These are phyloP conservation scores for Burhinus oedicnemus DNA, from an alignment of 2,113 vertebrate species.

Conservation along the genomic window DNA sequence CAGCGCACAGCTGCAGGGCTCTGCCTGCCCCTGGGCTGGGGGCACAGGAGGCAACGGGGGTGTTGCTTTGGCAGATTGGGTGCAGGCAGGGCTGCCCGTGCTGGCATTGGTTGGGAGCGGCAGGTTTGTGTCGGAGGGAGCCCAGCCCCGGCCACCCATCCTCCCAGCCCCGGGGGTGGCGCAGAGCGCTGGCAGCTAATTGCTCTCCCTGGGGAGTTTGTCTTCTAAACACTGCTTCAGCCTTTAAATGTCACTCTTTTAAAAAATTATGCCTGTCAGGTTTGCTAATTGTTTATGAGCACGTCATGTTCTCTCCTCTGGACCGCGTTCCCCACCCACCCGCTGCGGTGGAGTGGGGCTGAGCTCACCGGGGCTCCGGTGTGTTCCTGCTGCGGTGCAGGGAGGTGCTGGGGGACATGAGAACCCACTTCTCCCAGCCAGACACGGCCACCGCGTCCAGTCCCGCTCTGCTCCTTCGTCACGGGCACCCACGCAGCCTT, in stretches of 20 bases:
- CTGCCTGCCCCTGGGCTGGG: neutral
- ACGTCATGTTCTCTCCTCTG: constrained; percentile 26
- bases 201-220: constrained; percentile 40
- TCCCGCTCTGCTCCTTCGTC: neutral
- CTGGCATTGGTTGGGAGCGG: neutral
- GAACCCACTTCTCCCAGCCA: fast-evolving
- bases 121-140: neutral
- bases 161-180: neutral
- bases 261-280: neutral
- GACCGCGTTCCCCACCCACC: constrained; percentile 18
- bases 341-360: neutral
- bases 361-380: neutral
- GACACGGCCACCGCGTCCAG: fast-evolving
- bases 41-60: neutral
- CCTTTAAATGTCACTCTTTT: neutral
- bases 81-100: neutral
- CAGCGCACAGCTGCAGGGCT: neutral
- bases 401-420: neutral
- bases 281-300: constrained; percentile 12
- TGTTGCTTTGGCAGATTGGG: neutral
- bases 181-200: neutral
- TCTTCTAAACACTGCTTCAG: neutral
- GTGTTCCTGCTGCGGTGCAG: neutral
- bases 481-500: fast-evolving
- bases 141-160: neutral